These are phyloP conservation scores for Caligus rogercresseyi DNA, from an alignment of 1,140 invertebrate genomes.

Conservation along the genomic window DNA sequence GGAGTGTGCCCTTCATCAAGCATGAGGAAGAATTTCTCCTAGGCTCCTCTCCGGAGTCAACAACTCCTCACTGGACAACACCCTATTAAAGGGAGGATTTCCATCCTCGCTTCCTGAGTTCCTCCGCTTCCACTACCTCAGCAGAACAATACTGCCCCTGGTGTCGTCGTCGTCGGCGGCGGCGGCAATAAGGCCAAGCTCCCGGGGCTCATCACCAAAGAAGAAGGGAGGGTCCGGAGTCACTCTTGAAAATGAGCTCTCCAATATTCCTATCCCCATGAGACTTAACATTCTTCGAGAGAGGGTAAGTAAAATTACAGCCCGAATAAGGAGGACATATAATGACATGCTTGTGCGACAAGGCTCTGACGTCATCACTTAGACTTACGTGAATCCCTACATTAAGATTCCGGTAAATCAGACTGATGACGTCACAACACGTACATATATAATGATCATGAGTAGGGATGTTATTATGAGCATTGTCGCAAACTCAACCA, in stretches of 20 bases:
- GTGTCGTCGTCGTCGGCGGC: background rate
- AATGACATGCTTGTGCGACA: too few relatives aligned
- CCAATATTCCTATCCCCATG: background rate
- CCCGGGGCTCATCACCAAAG: background rate
- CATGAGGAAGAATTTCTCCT: background rate
- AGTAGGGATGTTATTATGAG: too few relatives aligned
- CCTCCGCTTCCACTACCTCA: background rate
- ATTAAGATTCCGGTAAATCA: too few relatives aligned
- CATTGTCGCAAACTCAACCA: too few relatives aligned
- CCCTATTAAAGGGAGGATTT: background rate
- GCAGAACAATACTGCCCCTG: too few relatives aligned
- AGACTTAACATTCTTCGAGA: background rate
- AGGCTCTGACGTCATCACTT: too few relatives aligned
- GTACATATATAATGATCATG: too few relatives aligned
- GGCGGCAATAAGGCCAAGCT: too few relatives aligned
- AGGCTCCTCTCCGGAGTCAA: background rate
- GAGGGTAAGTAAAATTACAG: background rate
- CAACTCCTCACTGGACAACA: background rate
- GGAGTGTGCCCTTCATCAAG: background rate
- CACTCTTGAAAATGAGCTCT: background rate
- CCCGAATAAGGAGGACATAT: too few relatives aligned
- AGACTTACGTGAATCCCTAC: too few relatives aligned
- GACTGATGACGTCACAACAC: too few relatives aligned
- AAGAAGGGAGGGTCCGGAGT: background rate
- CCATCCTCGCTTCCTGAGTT: background rate